Evolutionary conservation across 2,888 invertebrate species (phyloP).

Genomic region (Noctua comes): DNA sequence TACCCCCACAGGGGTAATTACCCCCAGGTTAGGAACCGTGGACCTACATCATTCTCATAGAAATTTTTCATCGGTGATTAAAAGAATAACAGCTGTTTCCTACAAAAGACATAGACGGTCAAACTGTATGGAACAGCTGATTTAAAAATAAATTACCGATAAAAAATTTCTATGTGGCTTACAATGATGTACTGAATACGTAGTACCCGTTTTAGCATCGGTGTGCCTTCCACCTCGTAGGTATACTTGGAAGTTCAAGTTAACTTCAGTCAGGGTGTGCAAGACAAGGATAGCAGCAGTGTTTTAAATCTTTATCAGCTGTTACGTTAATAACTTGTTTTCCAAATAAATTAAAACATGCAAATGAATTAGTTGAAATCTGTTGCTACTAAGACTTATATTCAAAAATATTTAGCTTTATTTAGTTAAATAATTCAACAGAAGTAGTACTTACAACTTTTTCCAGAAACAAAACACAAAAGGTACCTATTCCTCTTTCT

Average conservation of each 20-base stretch:
- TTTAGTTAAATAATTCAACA: background rate
- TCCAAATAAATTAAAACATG: background rate
- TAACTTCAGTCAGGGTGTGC: background rate
- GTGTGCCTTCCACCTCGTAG: no score
- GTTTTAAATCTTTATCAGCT: background rate
- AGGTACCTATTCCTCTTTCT: background rate
- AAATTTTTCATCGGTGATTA: no score
- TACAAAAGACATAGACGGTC: no score
- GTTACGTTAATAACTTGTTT: background rate
- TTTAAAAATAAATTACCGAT: no score
- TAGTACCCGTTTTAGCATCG: no score
- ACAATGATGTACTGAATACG: no score
- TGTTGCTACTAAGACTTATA: background rate
- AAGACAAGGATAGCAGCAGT: background rate
- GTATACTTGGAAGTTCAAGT: background rate
- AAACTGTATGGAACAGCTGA: no score
- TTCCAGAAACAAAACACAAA: background rate
- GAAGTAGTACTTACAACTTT: conserved; percentile 14
- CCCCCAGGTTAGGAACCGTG: no score
- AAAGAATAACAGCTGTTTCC: no score
- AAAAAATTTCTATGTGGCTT: no score
- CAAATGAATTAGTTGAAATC: background rate
- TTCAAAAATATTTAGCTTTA: background rate
- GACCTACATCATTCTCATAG: no score
- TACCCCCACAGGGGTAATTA: no score